Conservation (phyloP, 2,888 invertebrate genomes). For the Gymnocheta viridis region DNA sequence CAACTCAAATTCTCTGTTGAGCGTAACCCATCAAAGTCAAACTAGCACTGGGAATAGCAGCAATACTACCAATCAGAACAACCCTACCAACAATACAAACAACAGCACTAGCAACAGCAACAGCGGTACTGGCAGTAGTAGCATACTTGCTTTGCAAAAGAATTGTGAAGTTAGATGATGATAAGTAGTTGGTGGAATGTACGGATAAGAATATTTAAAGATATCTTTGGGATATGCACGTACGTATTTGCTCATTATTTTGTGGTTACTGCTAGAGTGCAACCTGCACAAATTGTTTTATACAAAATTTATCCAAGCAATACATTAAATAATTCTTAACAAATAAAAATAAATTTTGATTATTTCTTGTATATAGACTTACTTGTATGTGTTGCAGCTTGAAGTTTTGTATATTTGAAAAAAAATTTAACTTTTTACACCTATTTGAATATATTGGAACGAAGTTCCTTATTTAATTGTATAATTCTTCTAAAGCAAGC, state of each 20-base stretch:
- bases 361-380: not conserved
- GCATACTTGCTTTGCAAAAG: conserved; percentile 86
- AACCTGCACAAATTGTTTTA: not conserved
- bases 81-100: conserved; percentile 62
- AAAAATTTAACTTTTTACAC: not conserved
- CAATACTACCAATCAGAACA: conserved; percentile 64
- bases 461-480: not conserved
- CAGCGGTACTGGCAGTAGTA: conserved; percentile 73
- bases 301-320: not conserved
- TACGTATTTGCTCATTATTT: conserved; percentile 33
- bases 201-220: conserved; percentile 4
- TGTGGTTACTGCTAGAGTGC: conserved; percentile 18
- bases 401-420: not conserved
- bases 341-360: not conserved
- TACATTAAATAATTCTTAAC: not conserved
- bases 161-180: conserved; percentile 96
- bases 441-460: not conserved
- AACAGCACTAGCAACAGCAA: conserved; percentile 72
- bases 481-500: not conserved
- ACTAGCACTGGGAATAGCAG: conserved; percentile 72
- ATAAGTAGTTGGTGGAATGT: conserved; percentile 70
- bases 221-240: conserved; percentile 5
- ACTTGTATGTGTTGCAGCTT: not conserved
- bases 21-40: conserved; percentile 64
- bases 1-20: conserved; percentile 63